A percentile compares a stretch with the other conserved stretches of the same genome.
Evolutionary conservation across 2,888 invertebrate genomes (phyloP).

Genomic region (Hedya salicella): DNA sequence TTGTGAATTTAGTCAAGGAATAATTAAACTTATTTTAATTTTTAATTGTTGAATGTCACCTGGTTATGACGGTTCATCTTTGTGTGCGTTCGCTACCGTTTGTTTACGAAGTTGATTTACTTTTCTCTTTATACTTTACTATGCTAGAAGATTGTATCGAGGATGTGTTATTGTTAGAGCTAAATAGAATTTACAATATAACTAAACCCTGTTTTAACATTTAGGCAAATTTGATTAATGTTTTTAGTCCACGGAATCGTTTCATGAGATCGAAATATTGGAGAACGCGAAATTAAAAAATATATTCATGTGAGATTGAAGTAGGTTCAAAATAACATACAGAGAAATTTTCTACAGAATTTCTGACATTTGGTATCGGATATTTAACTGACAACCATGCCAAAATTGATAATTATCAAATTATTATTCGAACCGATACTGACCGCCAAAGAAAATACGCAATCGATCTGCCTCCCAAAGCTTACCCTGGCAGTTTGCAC

Average conservation of each 20-base stretch:
- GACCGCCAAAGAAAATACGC: no score
- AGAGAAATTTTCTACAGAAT: background rate
- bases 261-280: background rate
- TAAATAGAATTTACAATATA: constrained; percentile 44
- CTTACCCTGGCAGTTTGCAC: no score
- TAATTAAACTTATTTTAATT: background rate
- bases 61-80: background rate
- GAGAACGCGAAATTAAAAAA: constrained; percentile 10
- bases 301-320: background rate
- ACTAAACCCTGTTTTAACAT: constrained; percentile 28
- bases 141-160: constrained; percentile 28
- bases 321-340: background rate
- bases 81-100: constrained; percentile 20
- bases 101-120: constrained; percentile 18
- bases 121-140: constrained; percentile 16
- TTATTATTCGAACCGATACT: no score
- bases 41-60: background rate
- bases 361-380: no score
- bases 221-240: constrained; percentile 24
- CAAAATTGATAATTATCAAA: no score
- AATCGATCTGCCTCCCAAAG: no score
- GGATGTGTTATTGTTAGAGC: constrained; percentile 47
- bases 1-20: no score
- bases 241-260: constrained; percentile 8
- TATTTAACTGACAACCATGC: no score